A percentile compares a stretch with the other conserved stretches of the same genome.
These are phyloP conservation scores for Procambarus clarkii DNA, from an alignment of 1,140 invertebrate species.

Conservation along the genomic window DNA sequence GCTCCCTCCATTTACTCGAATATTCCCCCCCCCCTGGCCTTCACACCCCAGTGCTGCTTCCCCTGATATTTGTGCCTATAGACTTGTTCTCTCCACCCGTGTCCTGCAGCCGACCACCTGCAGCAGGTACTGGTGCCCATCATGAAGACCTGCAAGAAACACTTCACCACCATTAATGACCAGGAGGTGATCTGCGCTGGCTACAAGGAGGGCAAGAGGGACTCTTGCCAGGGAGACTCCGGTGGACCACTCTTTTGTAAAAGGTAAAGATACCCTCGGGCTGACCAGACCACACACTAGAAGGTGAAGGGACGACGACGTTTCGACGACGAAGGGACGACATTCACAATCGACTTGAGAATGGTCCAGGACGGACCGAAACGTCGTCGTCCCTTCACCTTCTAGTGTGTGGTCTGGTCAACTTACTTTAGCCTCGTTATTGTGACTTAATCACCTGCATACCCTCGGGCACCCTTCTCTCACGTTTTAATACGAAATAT, in stretches of 20 bases:
- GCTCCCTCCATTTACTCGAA: no score
- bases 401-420: no score
- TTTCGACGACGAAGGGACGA: no score
- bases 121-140: conserved; percentile 28
- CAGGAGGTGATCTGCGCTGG: conserved; percentile 13
- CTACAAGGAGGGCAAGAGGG: neutral
- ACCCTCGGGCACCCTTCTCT: no score
- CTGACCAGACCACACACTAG: no score
- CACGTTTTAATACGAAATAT: no score
- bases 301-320: no score
- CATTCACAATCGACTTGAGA: no score
- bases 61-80: neutral
- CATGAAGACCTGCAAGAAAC: conserved; percentile 8
- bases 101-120: conserved; percentile 14
- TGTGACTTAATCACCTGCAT: no score
- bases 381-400: no score
- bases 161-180: conserved; percentile 2
- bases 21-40: neutral
- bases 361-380: no score
- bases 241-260: conserved; percentile 49
- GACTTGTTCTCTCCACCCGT: neutral
- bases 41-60: neutral
- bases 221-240: conserved; percentile 42
- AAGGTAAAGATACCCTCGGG: neutral
- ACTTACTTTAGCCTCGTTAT: no score